These are phyloP conservation scores for Geococcyx californianus DNA, from an alignment of 2,113 vertebrate genomes.

Conservation along the genomic window DNA sequence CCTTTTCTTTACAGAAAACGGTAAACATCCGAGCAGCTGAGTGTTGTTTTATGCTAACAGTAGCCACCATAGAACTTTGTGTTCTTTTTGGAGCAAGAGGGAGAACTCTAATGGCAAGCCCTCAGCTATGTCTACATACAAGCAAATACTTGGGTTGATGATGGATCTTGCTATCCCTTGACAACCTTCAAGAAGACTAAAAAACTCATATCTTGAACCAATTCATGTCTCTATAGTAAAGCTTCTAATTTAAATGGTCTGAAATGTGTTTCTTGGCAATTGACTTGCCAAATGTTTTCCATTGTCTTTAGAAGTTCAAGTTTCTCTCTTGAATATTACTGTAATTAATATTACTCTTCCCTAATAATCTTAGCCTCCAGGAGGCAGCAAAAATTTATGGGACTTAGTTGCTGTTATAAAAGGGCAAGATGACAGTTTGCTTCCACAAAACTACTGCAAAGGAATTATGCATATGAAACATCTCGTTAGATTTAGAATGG, in stretches of 20 bases:
- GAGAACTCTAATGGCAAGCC: neutral
- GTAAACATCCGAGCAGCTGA: neutral
- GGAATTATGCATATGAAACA: conserved; percentile 97
- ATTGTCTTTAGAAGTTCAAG: neutral
- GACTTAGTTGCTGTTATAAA: conserved; percentile 91
- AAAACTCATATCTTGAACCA: neutral
- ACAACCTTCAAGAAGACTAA: neutral
- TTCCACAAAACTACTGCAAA: conserved; percentile 90
- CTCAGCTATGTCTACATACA: neutral
- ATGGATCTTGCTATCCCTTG: neutral
- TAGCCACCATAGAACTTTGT: neutral
- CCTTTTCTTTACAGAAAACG: neutral
- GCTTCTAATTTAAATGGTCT: neutral
- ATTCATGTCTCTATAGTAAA: neutral
- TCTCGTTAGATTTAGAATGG: conserved; percentile 90
- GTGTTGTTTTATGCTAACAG: neutral
- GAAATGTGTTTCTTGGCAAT: neutral
- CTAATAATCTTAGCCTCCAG: conserved; percentile 82
- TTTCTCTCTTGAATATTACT: neutral
- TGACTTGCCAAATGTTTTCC: neutral
- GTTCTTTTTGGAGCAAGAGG: neutral
- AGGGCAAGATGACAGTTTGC: conserved; percentile 93
- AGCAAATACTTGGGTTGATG: neutral
- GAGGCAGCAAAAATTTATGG: conserved; percentile 95
- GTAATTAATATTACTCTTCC: neutral